Evolutionary conservation across 2,888 invertebrate species (phyloP), one percentile per base, ranked within the genome.

Genomic region (Orthosia incerta): DNA sequence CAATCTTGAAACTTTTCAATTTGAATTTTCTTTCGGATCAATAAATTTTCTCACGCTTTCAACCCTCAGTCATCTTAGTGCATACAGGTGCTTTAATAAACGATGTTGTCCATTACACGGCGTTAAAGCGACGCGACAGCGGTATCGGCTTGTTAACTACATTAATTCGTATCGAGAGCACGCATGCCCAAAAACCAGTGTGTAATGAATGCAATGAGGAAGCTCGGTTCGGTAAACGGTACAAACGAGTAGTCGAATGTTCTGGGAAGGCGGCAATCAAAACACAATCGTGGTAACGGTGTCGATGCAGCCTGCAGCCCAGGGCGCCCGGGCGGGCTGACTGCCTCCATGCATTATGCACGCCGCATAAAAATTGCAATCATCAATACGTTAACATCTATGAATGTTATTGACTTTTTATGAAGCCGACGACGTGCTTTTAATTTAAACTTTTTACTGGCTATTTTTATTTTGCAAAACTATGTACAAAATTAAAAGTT

Each of bases 241-340:
- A 95, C 92, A 95, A 94, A 94, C 94, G 91, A 93, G 94, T 91
- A 91, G 91, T 90, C 93, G 92, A 93, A 93, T 91, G 90, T 95
- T 95, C 95, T 92, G 82, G 87, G 95, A 95, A 95, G 89, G 89
- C 91, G 89, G 93, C 93, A 93, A 94, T 94, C 94, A 92, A 91
- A 94, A 95, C 91, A 95, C 95, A 95, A 94, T 95, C 93, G 92
- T 92, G 84, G 91, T 94, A 95, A 95, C 95, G 94, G 95, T 93
- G 92, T 86, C 89, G 87, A 80, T 89, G 89, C 89, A 64, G 55
- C 55, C 15, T 23, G 45, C 45, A 77, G 79, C 88, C 88, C 86
- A 87, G 85, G 92, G 91, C 91, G 39, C 7, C 45, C 45, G 45
- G 92, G 91, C 91, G 87, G 88, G 85, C 78, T 84, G 55, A 51